Conservation (phyloP, 2,888 invertebrate species). For the Suillia variegata region DNA sequence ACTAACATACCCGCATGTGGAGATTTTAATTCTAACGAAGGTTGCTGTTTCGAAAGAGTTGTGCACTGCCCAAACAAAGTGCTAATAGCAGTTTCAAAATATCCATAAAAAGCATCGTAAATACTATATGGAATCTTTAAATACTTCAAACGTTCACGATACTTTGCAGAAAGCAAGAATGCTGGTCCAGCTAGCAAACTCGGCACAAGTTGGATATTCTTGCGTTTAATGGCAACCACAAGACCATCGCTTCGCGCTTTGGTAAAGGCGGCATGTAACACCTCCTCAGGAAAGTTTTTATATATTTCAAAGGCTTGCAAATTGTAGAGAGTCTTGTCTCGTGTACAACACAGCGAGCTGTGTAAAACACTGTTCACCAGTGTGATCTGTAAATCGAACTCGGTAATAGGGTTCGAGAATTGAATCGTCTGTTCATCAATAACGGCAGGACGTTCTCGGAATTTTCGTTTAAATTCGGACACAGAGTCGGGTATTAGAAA, state of each 20-base stretch:
- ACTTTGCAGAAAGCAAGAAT: slow-evolving; percentile 61
- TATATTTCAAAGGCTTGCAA: slow-evolving; percentile 74
- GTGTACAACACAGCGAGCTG: slow-evolving; percentile 68
- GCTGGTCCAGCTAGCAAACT: slow-evolving; percentile 51
- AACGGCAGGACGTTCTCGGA: slow-evolving; percentile 35
- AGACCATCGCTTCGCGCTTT: slow-evolving; percentile 68
- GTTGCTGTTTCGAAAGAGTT: background rate
- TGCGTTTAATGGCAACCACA: slow-evolving; percentile 63
- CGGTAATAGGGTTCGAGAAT: slow-evolving; percentile 45
- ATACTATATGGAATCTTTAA: slow-evolving; percentile 47
- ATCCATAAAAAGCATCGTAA: slow-evolving; percentile 42
- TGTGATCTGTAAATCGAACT: slow-evolving; percentile 45
- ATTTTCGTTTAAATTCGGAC: slow-evolving; percentile 46
- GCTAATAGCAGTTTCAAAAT: slow-evolving; percentile 35
- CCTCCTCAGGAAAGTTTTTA: slow-evolving; percentile 72
- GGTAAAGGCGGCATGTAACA: slow-evolving; percentile 67
- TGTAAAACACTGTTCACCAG: slow-evolving; percentile 64
- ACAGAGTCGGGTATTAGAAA: slow-evolving; percentile 54
- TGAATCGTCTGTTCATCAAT: slow-evolving; percentile 40
- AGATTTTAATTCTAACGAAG: slow-evolving; percentile 52
- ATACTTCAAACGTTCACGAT: slow-evolving; percentile 51
- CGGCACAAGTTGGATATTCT: slow-evolving; percentile 47
- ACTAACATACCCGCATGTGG: slow-evolving; percentile 63
- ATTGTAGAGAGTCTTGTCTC: slow-evolving; percentile 69
- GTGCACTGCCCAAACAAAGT: slow-evolving; percentile 26